Evolutionary conservation across 2,888 invertebrate genomes (phyloP).

Genomic region (Diadegma fenestrale): DNA sequence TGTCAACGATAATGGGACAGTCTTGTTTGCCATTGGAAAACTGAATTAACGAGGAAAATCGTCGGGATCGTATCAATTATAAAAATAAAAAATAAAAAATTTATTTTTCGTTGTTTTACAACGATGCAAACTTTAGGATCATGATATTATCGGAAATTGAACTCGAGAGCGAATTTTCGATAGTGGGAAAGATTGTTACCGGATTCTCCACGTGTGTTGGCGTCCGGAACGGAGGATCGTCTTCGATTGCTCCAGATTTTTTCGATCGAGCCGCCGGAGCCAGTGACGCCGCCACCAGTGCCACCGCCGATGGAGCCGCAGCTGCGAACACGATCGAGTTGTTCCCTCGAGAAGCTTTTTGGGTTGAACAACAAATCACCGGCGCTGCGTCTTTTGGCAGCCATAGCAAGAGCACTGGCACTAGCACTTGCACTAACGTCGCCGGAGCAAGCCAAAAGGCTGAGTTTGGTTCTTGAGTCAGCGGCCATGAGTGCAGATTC

Average conservation of each 20-base stretch:
- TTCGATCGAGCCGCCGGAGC: constrained; percentile 83
- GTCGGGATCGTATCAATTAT: too few relatives aligned
- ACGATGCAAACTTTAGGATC: too few relatives aligned
- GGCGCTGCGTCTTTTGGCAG: constrained; percentile 92
- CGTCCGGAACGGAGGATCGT: constrained; percentile 83
- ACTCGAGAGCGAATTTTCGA: neutral
- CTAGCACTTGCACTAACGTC: constrained; percentile 84
- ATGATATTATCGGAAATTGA: too few relatives aligned
- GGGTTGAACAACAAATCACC: constrained; percentile 93
- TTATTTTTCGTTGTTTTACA: too few relatives aligned
- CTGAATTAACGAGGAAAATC: too few relatives aligned
- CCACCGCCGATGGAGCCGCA: constrained; percentile 94
- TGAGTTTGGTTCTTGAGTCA: constrained; percentile 92
- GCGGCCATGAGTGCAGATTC: constrained; percentile 96
- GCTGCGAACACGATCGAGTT: constrained; percentile 90
- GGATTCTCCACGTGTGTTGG: constrained; percentile 82
- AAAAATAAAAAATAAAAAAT: too few relatives aligned
- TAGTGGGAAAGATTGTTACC: constrained; percentile 74
- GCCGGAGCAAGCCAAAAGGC: constrained; percentile 88
- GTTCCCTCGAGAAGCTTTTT: constrained; percentile 91
- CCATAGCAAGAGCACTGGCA: constrained; percentile 88
- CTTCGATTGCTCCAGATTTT: constrained; percentile 84
- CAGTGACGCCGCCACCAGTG: constrained; percentile 86
- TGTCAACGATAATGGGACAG: too few relatives aligned
- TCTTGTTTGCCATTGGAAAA: too few relatives aligned